A percentile compares a stretch with the other conserved stretches of the same genome.
Evolutionary conservation across 2,113 vertebrate species (phyloP).

Genomic region (Propithecus coquereli): DNA sequence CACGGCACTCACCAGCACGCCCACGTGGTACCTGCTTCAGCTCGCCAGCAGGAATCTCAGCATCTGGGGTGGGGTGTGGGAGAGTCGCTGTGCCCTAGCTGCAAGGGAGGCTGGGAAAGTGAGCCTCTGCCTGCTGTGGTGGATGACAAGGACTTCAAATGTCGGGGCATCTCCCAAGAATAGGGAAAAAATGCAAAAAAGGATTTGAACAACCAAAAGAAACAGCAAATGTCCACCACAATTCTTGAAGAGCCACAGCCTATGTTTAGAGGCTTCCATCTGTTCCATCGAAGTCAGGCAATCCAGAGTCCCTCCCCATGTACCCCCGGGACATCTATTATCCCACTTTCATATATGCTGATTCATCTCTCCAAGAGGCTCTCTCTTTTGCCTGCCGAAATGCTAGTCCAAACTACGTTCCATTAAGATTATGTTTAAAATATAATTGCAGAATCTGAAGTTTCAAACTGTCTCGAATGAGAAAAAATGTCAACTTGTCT

Average conservation of each 20-base stretch:
- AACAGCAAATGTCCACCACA: not conserved
- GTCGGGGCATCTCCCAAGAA: too few relatives aligned
- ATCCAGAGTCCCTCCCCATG: not conserved
- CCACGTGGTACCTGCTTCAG: rapidly evolving
- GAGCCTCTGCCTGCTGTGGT: not conserved
- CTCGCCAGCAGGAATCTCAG: not conserved
- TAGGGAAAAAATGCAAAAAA: not conserved
- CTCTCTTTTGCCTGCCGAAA: not conserved
- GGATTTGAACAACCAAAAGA: not conserved
- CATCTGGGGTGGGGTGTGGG: rapidly evolving
- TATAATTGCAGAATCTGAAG: not conserved
- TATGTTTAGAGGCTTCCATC: not conserved
- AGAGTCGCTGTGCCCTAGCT: not conserved
- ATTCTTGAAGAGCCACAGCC: not conserved
- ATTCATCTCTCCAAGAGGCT: too few relatives aligned
- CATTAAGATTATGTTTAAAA: not conserved
- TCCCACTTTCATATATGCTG: not conserved
- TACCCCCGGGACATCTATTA: rapidly evolving
- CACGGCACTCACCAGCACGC: rapidly evolving
- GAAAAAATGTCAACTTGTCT: not conserved
- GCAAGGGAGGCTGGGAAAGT: not conserved
- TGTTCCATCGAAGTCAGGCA: not conserved
- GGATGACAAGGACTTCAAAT: rapidly evolving
- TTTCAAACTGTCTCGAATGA: not conserved
- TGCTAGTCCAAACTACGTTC: not conserved